These are phyloP conservation scores for Leucophenga varia DNA, from an alignment of 1,140 invertebrate genomes.

Conservation along the genomic window DNA sequence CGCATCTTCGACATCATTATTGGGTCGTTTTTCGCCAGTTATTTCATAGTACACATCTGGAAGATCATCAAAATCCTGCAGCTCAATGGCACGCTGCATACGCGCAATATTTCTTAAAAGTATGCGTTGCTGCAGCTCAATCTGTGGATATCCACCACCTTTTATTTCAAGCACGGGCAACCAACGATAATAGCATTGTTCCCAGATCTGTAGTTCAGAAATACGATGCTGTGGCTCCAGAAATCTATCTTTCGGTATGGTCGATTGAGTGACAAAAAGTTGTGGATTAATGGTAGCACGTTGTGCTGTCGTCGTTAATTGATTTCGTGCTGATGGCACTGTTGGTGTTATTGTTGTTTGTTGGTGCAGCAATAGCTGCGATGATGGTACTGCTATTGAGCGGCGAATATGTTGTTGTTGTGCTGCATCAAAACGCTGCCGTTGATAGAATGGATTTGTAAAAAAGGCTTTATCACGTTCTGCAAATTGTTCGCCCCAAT, in stretches of 20 bases:
- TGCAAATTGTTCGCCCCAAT: conserved; percentile 79
- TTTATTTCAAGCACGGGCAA: conserved; percentile 78
- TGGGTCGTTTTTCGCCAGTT: conserved; percentile 21
- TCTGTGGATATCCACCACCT: conserved; percentile 71
- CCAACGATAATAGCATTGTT: conserved; percentile 88
- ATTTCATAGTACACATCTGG: conserved; percentile 42
- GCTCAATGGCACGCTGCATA: conserved; percentile 54
- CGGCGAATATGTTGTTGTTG: conserved; percentile 8
- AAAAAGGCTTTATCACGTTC: conserved; percentile 77
- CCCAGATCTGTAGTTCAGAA: conserved; percentile 75
- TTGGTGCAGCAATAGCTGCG: conserved; percentile 22
- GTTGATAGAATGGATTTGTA: conserved; percentile 73
- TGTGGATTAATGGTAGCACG: conserved; percentile 47
- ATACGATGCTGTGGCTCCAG: conserved; percentile 62
- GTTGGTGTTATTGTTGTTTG: conserved; percentile 18
- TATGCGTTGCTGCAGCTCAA: conserved; percentile 63
- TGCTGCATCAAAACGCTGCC: conserved; percentile 32
- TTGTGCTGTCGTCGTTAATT: no score
- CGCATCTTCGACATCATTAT: not conserved
- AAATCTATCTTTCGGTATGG: conserved; percentile 42
- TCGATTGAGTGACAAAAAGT: conserved; percentile 43
- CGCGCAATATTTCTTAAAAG: conserved; percentile 63
- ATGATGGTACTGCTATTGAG: conserved; percentile 21
- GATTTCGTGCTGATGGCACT: conserved; percentile 7
- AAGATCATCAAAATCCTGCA: conserved; percentile 44